Evolutionary conservation across 1,140 invertebrate genomes (phyloP), one percentile per base, ranked within the genome.

Genomic region (Chelonus insularis): DNA sequence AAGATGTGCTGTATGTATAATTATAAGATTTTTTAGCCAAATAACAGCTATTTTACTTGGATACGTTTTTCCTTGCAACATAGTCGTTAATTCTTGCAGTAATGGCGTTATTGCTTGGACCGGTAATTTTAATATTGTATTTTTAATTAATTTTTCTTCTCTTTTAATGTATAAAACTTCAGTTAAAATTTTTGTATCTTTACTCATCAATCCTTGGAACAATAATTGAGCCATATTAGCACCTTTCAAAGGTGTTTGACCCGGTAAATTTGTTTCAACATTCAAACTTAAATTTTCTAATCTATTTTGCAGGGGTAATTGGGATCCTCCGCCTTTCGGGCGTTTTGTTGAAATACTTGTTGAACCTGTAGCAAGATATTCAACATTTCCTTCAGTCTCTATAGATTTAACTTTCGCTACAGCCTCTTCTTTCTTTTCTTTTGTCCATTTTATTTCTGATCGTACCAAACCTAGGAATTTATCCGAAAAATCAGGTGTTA

Each of bases 181-280:
- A 12, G 77, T 74, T 2, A 90, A 67, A 59, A 89, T 84, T 23
- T 72, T 80, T 67, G 84, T 84, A 71, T 94, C 89, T 70, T 90
- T 89, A 67, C 90, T 92, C 64, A 90, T 89, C 34, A 94, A 77
- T 0, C 88, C 90, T 81, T 93, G 88, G 50, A 92, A 82, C 1
- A 93, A 71, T 20, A 93, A 78, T 63, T 91, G 89, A 0, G 88
- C 86, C 63, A 91, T 84, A 76, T 91, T 92, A 52, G 79, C 84
- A 63, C 85, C 84, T 60, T 87, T 79, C 0, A 76, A 67, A 32
- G 77, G 77, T 32, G 74, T 73, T 6, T 81, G 75, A 4, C 78
- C 77, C 3, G 84, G 77, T 2, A 82, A 75, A 57, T 82, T 81
- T 11, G 84, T 74, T 55, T 82, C 80, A 47, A 77, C 72, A 68